Evolutionary conservation across 2,888 invertebrate genomes (phyloP).

Genomic region (Diachrysia chrysitis): DNA sequence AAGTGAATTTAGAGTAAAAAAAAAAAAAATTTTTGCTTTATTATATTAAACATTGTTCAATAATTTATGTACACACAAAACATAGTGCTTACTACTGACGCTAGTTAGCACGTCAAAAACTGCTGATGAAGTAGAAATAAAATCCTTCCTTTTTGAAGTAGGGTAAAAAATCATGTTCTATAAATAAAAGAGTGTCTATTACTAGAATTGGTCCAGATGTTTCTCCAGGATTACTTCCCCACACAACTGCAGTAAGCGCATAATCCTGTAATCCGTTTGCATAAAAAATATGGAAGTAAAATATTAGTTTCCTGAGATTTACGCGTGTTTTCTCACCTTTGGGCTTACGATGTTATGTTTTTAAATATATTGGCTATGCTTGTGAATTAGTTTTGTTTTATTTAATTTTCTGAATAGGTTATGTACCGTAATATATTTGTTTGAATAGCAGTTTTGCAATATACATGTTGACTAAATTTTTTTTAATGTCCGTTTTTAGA

Average conservation of each 20-base stretch:
- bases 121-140: background rate
- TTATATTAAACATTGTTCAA: no score
- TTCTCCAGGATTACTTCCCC: constrained; percentile 47
- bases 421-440: no score
- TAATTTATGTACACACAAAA: no score
- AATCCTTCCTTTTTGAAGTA: background rate
- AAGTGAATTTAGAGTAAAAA: no score
- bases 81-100: no score
- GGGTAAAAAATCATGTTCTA: background rate
- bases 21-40: no score
- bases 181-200: constrained; percentile 50
- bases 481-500: no score
- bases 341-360: constrained; percentile 17
- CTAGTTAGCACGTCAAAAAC: no score
- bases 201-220: constrained; percentile 57
- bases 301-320: constrained; percentile 64
- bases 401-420: no score
- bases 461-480: no score
- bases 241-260: constrained; percentile 16
- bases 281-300: constrained; percentile 54
- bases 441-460: no score
- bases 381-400: constrained; percentile 27
- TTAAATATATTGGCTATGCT: constrained; percentile 10
- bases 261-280: constrained; percentile 51
- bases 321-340: constrained; percentile 65